Evolutionary conservation across 2,113 vertebrate species (phyloP).

Genomic region (Romanogobio albipinnatus): DNA sequence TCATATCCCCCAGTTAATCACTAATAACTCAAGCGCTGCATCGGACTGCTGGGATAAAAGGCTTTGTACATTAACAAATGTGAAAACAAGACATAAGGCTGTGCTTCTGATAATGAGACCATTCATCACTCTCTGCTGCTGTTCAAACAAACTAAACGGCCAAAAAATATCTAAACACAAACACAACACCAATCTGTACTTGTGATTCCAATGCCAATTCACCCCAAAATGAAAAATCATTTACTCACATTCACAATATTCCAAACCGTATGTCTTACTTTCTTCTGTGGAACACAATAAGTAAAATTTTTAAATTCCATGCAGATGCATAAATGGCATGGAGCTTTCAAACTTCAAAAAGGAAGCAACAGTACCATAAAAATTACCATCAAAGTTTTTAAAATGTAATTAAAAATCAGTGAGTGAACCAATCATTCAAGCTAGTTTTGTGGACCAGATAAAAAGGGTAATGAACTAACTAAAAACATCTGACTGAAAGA

Average conservation of each 20-base stretch:
- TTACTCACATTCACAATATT: background rate
- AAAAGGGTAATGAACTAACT: background rate
- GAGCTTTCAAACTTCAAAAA: background rate
- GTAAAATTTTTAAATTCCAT: background rate
- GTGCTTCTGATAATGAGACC: background rate
- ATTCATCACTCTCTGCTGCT: background rate
- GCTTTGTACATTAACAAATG: constrained; percentile 16
- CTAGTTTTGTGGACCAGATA: background rate
- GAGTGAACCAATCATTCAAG: background rate
- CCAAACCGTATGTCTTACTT: background rate
- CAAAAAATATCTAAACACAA: background rate
- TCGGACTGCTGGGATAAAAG: constrained; percentile 26
- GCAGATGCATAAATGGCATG: background rate
- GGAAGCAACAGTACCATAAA: background rate
- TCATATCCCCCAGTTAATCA: background rate
- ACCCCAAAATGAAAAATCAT: background rate
- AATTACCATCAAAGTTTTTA: background rate
- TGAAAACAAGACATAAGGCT: constrained; percentile 7
- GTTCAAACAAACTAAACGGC: background rate
- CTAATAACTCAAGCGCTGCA: constrained; percentile 10
- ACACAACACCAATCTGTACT: background rate
- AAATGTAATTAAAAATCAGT: too few relatives aligned
- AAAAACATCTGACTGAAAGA: background rate
- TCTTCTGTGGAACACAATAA: background rate
- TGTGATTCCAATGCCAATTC: background rate